Base-by-base conservation (phyloP, 2,113 vertebrate genomes). In the Ascaphus truei region DNA sequence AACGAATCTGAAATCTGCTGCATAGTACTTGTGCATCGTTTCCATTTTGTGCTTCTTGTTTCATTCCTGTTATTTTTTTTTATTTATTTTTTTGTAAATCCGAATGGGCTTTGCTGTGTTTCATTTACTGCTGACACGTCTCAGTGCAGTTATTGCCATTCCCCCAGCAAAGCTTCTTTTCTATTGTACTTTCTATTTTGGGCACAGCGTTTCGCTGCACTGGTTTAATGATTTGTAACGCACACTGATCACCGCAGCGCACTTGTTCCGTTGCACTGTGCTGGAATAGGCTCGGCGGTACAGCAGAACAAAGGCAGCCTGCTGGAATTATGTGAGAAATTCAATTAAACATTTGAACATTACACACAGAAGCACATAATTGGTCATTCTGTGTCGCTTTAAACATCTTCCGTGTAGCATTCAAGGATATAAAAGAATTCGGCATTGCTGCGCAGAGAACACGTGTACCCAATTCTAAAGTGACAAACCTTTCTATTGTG, bases 141-240 rank as follows among this genome's bases (percentile, higher is more conserved):
- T 75, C 73, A 9, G 75, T 1, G 0, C 20, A 65, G 62, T 25
- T 59, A 37, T 76, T 48, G 51, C 48, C 62, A 52, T 59, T 75
- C 52, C 52, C n/a, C 7, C 39, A 16, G 39, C 39, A 13, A 33
- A 34, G 36, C 41, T 16, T 20, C 20, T 30, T 45, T 43, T 16
- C 52, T 2, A 7, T 6, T 63, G 22, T 25, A 16, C 36, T n/a
- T n/a, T n/a, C n/a, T n/a, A n/a, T n/a, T n/a, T n/a, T n/a, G n/a
- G 16, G 23, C 51, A 71, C 69, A 79, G 71, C 72, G 76, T 78
- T 73, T 78, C 79, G 79, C 72, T 77, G 80, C 64, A 23, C 75
- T 77, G 73, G 68, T 75, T 84, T 86, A 89, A 87, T 86, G 86
- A 82, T 79, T 88, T 85, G 75, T 86, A 79, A 85, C 78, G 85